A percentile compares a stretch with the other conserved stretches of the same genome.
Evolutionary conservation across 92 coral and sea anemone genomes (phyloP).

Genomic region (Phenganax subtilis): DNA sequence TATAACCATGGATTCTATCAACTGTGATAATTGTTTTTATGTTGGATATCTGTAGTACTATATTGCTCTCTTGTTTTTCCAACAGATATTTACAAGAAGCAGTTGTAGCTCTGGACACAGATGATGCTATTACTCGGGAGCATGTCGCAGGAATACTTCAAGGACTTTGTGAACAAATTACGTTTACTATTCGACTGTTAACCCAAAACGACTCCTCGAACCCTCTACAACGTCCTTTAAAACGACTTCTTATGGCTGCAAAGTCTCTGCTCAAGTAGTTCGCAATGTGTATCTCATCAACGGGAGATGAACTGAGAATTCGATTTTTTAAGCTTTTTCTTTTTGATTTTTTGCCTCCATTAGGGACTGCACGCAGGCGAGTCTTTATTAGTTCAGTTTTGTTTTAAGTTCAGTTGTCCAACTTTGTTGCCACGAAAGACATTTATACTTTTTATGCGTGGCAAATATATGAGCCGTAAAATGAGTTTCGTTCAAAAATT

Average conservation of each 20-base stretch:
- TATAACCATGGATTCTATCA: not conserved
- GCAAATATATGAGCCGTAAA: no score
- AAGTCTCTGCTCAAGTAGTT: constrained; percentile 56
- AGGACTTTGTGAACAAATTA: constrained; percentile 74
- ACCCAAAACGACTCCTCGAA: constrained; percentile 50
- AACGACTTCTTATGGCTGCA: constrained; percentile 81
- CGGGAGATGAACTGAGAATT: not conserved
- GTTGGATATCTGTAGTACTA: no score
- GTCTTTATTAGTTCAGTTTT: not conserved
- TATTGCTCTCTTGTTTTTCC: no score
- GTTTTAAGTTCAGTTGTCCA: constrained; percentile 2
- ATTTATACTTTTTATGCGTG: no score
- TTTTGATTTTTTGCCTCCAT: not conserved
- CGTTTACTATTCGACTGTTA: constrained; percentile 35
- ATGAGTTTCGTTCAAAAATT: no score
- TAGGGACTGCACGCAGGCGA: not conserved
- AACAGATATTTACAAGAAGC: constrained; percentile 78
- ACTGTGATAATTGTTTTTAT: no score
- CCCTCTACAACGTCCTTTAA: constrained; percentile 57
- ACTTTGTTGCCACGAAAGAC: not conserved
- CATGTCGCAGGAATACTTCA: constrained; percentile 72
- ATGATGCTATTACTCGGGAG: constrained; percentile 71
- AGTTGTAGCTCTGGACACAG: constrained; percentile 67
- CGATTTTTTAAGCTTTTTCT: not conserved
- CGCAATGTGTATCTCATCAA: not conserved